These are phyloP conservation scores for Pinna nobilis DNA, from an alignment of 1,140 invertebrate species.

Conservation along the genomic window DNA sequence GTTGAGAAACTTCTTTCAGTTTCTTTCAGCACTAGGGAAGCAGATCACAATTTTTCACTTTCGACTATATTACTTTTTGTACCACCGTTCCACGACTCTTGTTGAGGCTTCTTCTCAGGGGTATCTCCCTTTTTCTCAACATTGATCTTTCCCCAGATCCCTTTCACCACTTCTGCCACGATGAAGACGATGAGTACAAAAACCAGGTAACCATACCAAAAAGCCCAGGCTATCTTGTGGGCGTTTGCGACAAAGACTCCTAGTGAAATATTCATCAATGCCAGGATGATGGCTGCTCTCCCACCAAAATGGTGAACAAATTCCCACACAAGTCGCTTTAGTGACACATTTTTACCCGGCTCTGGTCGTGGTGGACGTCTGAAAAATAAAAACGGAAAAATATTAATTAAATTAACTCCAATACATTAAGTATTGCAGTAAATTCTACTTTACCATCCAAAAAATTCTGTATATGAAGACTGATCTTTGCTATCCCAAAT, in stretches of 20 bases:
- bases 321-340: constrained; percentile 26
- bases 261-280: constrained; percentile 47
- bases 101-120: too few species aligned
- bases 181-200: constrained; percentile 29
- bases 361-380: constrained; percentile 36
- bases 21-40: too few species aligned
- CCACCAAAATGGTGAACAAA: constrained; percentile 34
- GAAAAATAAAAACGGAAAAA: too few species aligned
- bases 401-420: not conserved
- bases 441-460: too few species aligned
- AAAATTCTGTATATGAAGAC: too few species aligned
- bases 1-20: too few species aligned
- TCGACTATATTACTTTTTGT: too few species aligned
- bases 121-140: not conserved
- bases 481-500: too few species aligned
- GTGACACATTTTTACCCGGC: constrained; percentile 17
- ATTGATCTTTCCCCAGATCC: too few species aligned
- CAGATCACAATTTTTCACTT: too few species aligned
- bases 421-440: not conserved
- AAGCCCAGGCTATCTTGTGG: constrained; percentile 30
- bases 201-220: constrained; percentile 49
- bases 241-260: constrained; percentile 48
- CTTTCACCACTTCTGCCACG: constrained; percentile 15
- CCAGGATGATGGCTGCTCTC: constrained; percentile 32
- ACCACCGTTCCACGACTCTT: too few species aligned